Base-by-base conservation (phyloP, 2,113 vertebrate genomes). In the Sterna hirundo region DNA sequence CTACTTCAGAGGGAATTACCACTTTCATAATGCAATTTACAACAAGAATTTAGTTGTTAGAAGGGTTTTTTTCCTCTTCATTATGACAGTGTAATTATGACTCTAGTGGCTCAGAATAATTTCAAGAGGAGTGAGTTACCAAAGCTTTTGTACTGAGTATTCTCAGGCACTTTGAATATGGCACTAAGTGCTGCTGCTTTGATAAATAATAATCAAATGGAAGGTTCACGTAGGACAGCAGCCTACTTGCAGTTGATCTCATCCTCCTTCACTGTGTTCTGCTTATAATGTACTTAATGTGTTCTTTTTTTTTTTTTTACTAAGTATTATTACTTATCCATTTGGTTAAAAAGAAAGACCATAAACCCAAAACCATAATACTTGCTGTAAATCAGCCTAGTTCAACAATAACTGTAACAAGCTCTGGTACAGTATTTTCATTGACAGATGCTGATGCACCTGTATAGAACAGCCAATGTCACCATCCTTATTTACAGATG, bases 11-110 rank as follows among this genome's bases (percentile, higher is more conserved):
- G 90, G 79, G 96, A 97, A 94, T 49, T 85, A 15, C 46, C 6
- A 20, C 57, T 60, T 78, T 71, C 80, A 75, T 19, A 61, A 52
- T 60, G 87, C 61, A 93, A 91, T 94, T 92, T 95, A 44, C 91
- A 80, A 13, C 68, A 66, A 75, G 88, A 72, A 81, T 64, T 86
- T n/a, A n/a, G 61, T 91, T 72, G 40, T 92, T 96, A 40, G 51
- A 77, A 72, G 69, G 26, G 15, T 7, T 92, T 86, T 82, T 68
- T 82, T 74, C 23, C 78, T 86, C 92, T 92, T 94, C 95, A 93
- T 97, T 96, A 94, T 97, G 92, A 93, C 94, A 95, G 64, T 69
- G 89, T 97, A 95, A 97, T 97, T 96, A 94, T 91, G 91, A 68
- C 84, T 94, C 75, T 61, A 62, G 93, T 74, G 91, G 92, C 93